phyloP scores from a whole-genome alignment of 2,113 vertebrate genomes.

The Hydrolagus affinis region DNA sequence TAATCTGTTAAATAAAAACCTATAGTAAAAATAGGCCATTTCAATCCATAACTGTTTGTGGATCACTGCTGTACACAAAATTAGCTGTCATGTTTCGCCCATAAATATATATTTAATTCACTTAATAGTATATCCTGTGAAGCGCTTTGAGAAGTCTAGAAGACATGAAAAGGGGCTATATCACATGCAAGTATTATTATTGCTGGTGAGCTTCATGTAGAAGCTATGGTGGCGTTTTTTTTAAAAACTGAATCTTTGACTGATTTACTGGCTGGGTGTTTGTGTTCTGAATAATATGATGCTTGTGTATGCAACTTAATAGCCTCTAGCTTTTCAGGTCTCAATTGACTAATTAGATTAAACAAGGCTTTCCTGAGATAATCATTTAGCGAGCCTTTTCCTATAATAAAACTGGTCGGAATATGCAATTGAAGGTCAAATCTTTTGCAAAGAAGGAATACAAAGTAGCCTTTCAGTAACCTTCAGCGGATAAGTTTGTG shows the following conservation, averaged over 20 bases:
- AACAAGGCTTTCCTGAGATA: slow-evolving; percentile 62
- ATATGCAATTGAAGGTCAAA: slow-evolving; percentile 63
- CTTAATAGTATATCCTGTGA: too few species aligned
- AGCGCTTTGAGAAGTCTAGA: too few species aligned
- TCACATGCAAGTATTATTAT: too few species aligned
- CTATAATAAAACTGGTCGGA: slow-evolving; percentile 48
- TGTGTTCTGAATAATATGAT: background rate
- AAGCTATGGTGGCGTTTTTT: background rate
- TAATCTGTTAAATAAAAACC: too few species aligned
- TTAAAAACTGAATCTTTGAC: background rate
- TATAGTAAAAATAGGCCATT: too few species aligned
- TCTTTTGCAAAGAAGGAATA: slow-evolving; percentile 38
- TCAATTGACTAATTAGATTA: slow-evolving; percentile 62
- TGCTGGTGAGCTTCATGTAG: background rate
- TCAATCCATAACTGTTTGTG: too few species aligned
- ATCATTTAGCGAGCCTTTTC: slow-evolving; percentile 58
- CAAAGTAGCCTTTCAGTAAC: background rate
- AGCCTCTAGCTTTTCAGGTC: slow-evolving; percentile 40
- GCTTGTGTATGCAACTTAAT: slow-evolving; percentile 33
- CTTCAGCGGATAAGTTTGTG: background rate
- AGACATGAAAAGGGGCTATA: too few species aligned
- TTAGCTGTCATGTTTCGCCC: too few species aligned
- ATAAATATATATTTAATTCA: too few species aligned
- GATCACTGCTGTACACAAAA: too few species aligned
- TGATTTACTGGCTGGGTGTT: too few species aligned